Base-by-base conservation (phyloP, 2,888 invertebrate genomes). In the Eurytoma adleriae region DNA sequence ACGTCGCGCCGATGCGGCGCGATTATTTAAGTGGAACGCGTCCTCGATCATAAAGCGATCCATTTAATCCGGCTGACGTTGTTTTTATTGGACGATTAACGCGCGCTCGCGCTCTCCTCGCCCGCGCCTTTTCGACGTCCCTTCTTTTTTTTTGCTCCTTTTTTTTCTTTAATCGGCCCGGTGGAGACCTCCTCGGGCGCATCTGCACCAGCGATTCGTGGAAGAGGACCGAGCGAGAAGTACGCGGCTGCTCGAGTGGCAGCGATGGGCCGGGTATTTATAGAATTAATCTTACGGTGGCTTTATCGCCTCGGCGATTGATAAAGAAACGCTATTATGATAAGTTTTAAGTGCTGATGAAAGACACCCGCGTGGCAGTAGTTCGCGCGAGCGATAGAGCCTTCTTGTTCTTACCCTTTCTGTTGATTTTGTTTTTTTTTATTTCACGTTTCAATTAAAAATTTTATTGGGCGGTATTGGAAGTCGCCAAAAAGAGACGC, bases 11-110 rank as follows among this genome's bases (percentile, higher is more conserved):
- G 50, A 70, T 70, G 52, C 61, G 30, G 27, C 62, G 68, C 52
- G 74, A 78, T 78, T 74, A 77, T 69, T 78, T 81, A 81, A 81
- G 74, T 81, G 71, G 75, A 78, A 78, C 78, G 74, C 73, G 81
- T 81, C 81, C 81, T 81, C 81, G 81, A 81, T 81, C 77, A 24
- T 57, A 56, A 68, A 64, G 70, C 72, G 57, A 77, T 68, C 40
- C 10, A 30, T 64, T 74, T 75, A 81, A 81, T 81, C 78, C 78
- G 20, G 7, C 10, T 16, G 54, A 54, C 50, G 24, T 52, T 70
- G 70, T 57, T 71, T 71, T 66, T 71, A 66, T 78, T 71, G 59
- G 40, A 27, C 59, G 77, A 71, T 78, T 71, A 54, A 66, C 52
- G 57, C 71, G 57, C 54, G 30, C 24, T 24, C 24, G 54, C n/a